Conservation (phyloP, 1,140 invertebrate species). For the Tetramorium simillimum region DNA sequence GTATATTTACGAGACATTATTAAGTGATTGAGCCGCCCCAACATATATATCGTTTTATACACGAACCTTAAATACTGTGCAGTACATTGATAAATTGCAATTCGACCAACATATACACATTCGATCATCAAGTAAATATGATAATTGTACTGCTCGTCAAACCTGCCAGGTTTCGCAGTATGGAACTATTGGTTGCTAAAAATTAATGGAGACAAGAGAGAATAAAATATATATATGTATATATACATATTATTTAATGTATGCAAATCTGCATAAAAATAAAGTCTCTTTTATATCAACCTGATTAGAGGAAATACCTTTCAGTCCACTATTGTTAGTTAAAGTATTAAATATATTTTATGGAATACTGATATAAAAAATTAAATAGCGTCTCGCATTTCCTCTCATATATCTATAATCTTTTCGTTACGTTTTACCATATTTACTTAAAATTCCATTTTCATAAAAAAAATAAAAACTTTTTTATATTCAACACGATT, state of each 20-base stretch:
- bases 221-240: conserved; percentile 23
- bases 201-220: conserved; percentile 8
- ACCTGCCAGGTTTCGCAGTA: neutral
- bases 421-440: conserved; percentile 31
- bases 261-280: conserved; percentile 55
- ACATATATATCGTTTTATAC: conserved; percentile 28
- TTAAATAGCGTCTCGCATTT: conserved; percentile 70
- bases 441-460: conserved; percentile 66
- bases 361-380: conserved; percentile 69
- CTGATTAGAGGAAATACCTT: conserved; percentile 55
- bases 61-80: neutral
- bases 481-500: conserved; percentile 67
- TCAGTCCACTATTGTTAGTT: conserved; percentile 53
- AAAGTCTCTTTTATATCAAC: conserved; percentile 55
- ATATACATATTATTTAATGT: conserved; percentile 45
- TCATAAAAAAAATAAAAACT: conserved; percentile 74
- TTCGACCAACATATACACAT: conserved; percentile 28
- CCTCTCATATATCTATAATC: conserved; percentile 64
- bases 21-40: conserved; percentile 15
- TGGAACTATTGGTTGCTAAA: conserved; percentile 9
- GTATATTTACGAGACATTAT: conserved; percentile 26
- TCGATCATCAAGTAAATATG: conserved; percentile 18
- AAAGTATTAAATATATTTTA: conserved; percentile 64
- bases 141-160: conserved; percentile 13
- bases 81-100: conserved; percentile 4